Evolutionary conservation across 2,113 vertebrate genomes (phyloP), one percentile per base, ranked within the genome.

Genomic region (Mobula birostris): DNA sequence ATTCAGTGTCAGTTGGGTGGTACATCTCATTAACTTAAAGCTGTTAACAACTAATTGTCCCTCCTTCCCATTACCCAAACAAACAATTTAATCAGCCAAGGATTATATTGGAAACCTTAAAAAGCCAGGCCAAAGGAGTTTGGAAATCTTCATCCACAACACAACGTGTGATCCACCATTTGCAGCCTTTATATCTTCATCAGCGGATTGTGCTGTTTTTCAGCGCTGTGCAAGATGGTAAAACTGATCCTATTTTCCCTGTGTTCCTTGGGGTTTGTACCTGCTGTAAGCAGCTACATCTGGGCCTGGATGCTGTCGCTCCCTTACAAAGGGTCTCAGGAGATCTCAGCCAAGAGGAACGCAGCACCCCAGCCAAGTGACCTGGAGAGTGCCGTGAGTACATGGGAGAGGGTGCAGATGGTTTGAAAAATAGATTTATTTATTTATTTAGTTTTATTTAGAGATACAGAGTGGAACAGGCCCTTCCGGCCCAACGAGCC

Each of bases 291-390:
- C 9, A 97, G 96, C 5, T 95, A 96, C 70, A 98, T 98, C 87
- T 98, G 98, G 98, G 97, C 98, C 7, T 98, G 98, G 98, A 97
- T 98, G 97, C 96, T 98, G 74, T 97, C 97, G 87, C 95, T 98
- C 96, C 98, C 98, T 0, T 97, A 97, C 94, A 96, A 96, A 90
- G 96, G 95, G 0, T 97, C 97, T 0, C 95, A 97, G 0, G 96
- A 97, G 0, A 27, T 76, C 9, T 48, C 68, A 27, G 70, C 91
- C 8, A 93, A 74, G 70, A 74, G 36, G 9, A 74, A 70, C 24
- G 74, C 40, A 12, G 36, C 24, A 11, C 24, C 19, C 48, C 91
- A 74, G n/a, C 68, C 68, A 6, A 5, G 9, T 15, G 70, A 74
- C 8, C 91, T 11, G 72, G 40, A 72, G 19, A 40, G 70, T 40